Evolutionary conservation across 2,888 invertebrate genomes (phyloP), one percentile per base, ranked within the genome.

Genomic region (Mesoligia furuncula): DNA sequence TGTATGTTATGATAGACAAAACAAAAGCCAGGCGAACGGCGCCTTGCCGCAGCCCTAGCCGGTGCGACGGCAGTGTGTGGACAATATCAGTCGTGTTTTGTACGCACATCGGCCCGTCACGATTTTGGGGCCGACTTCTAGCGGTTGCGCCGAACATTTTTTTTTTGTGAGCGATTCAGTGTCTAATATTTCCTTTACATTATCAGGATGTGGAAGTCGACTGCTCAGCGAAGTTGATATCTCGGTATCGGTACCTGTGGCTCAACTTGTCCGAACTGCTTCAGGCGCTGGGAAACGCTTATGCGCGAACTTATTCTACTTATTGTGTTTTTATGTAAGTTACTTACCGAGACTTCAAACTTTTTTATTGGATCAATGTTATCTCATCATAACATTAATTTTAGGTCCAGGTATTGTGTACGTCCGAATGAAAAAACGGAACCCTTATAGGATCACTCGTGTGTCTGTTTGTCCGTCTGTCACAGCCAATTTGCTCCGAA

Each of bases 241-340:
- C 97, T 8, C 97, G 97, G 36, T 98, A 98, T 89, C 96, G 98
- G 75, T 96, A 94, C 81, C 90, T 98, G 42, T 98, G 98, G 98
- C 93, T 98, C 54, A 97, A 97, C 88, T 93, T 98, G 2, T 98
- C 98, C 68, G 98, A 98, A 90, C 93, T 97, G n/a, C 91, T 98
- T 27, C 98, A 98, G 90, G 95, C 96, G 31, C 93, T 98, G 15
- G 98, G 98, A 17, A 98, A 97, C 89, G 98, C 98, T 2, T 98
- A 98, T 86, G 97, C 98, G 0, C 94, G 98, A 70, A 98, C 98
- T 1, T 98, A 98, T 90, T 97, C 98, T 0, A 97, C 97, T 0
- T 98, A 98, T 91, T 97, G 97, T 76, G 93, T 98, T 54, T 98
- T 98, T 89, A 97, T 98, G 97, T 97, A 92, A 95, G 95, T 88